A percentile compares a stretch with the other conserved stretches of the same genome.
Conservation (phyloP, 2,113 vertebrate genomes). For the Triplophysa rosa region DNA sequence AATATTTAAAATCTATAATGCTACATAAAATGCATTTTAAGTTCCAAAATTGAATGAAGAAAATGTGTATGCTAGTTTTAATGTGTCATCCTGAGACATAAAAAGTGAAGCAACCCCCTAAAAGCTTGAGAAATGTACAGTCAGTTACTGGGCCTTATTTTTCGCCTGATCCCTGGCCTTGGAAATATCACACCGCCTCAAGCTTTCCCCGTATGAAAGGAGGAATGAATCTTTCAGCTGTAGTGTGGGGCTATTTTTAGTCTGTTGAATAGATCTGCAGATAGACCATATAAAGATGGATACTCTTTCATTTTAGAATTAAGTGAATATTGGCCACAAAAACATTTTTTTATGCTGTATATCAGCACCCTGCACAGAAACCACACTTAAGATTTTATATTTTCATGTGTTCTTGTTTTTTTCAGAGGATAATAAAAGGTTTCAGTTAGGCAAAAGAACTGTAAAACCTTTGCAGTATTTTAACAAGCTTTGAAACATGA, state of each 20-base stretch:
- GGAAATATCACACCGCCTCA: slow-evolving; percentile 63
- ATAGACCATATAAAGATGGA: slow-evolving; percentile 73
- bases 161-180: slow-evolving; percentile 56
- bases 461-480: neutral
- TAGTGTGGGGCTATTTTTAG: slow-evolving; percentile 69
- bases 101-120: slow-evolving; percentile 50
- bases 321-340: slow-evolving; percentile 57
- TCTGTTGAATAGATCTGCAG: slow-evolving; percentile 69
- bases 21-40: too few species aligned
- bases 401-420: slow-evolving; percentile 11
- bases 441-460: slow-evolving; percentile 11
- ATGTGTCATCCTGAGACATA: too few species aligned
- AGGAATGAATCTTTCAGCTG: slow-evolving; percentile 64
- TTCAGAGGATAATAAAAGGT: neutral
- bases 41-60: too few species aligned
- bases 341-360: slow-evolving; percentile 66
- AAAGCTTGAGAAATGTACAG: slow-evolving; percentile 49
- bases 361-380: slow-evolving; percentile 60
- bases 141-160: slow-evolving; percentile 54
- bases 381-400: slow-evolving; percentile 22
- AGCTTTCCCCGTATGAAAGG: slow-evolving; percentile 55
- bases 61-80: too few species aligned
- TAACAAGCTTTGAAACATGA: neutral
- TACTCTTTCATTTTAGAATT: slow-evolving; percentile 67
- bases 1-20: too few species aligned